Evolutionary conservation across 2,888 invertebrate genomes (phyloP), one percentile per base, ranked within the genome.

Genomic region (Ophioninae sp.): DNA sequence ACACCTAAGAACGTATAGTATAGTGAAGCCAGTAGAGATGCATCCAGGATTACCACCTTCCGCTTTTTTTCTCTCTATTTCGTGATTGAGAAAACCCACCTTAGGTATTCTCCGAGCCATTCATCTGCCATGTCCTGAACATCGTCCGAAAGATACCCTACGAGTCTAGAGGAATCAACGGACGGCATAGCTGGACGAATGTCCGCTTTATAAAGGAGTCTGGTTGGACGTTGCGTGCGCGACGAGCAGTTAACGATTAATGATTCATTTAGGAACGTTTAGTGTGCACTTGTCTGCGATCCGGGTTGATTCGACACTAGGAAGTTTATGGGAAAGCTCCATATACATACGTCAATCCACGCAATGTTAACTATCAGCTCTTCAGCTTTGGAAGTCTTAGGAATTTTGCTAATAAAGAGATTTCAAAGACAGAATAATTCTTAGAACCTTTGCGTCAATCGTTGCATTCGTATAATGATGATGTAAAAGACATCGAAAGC

Each of bases 181-280:
- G 69, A 41, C 37, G 56, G 17, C 86, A 85, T 87, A 87, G 87
- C 86, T 88, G 85, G 72, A 87, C 88, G 90, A 89, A 91, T 92
- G 91, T 92, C 91, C 91, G 90, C 90, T 91, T 92, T 91, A 91
- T 90, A 92, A 92, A 91, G 90, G 89, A 87, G 88, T 64, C 59
- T 64, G 17, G 62, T 21, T 50, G 77, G 69, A 88, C 88, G 88
- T 87, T 88, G 77, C 88, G 88, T 81, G 87, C 56, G 64, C 70
- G 65, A 79, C 85, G 86, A 84, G 88, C 90, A 90, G 90, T 92
- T 92, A 92, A 92, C 91, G 90, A 92, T 92, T 92, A 92, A 92
- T 90, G 92, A 92, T 92, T 92, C 92, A 92, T 92, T 92, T 91
- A 91, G 89, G 88, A 92, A 89, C 90, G 89, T 92, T 92, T 91